Base-by-base conservation (phyloP, 2,888 invertebrate species). In the Dasypolia templi region DNA sequence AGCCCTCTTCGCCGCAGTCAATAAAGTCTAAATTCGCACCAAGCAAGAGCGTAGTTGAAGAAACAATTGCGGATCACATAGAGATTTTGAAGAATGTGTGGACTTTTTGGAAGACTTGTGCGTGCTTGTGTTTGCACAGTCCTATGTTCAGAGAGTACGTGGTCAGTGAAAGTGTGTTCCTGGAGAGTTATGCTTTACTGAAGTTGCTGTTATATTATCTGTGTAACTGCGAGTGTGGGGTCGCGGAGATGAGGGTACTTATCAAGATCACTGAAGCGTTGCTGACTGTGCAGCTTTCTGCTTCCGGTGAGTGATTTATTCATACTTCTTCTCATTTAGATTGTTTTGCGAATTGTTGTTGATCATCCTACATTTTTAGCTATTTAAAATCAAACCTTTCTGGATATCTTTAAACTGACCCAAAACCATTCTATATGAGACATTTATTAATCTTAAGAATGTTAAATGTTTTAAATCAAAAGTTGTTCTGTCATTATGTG, bases 81-180 rank as follows among this genome's bases (percentile, higher is more conserved):
- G 95, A 95, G 46, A 82, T 93, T 58, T 79, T 96, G 78, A 95
- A 95, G 86, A 94, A 93, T 59, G 91, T 94, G 17, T 93, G 93
- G 79, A 95, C 95, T 56, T 96, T 96, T 80, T 97, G 97, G 97
- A 94, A 93, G 88, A 95, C 94, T 3, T 96, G 96, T 84, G 96
- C 96, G 7, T 92, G 92, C 12, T 86, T 97, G 61, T 96, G 96
- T 51, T 87, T 97, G 65, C 96, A 96, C 90, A 97, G 97, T 79
- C 97, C 97, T 0, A 90, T 93, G 92, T 97, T 97, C 84, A 93
- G 97, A 2, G 87, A 90, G 83, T 92, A 94, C 87, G 89, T 97
- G 71, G 93, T 93, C 26, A 89, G 91, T 35, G 94, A 96, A 89
- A 67, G 87, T 0, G 92, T 95, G 86, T 90, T 95, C 75, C 74